phyloP scores from a whole-genome alignment of 1,140 invertebrate species.

The Drosophila nigrodunni region DNA sequence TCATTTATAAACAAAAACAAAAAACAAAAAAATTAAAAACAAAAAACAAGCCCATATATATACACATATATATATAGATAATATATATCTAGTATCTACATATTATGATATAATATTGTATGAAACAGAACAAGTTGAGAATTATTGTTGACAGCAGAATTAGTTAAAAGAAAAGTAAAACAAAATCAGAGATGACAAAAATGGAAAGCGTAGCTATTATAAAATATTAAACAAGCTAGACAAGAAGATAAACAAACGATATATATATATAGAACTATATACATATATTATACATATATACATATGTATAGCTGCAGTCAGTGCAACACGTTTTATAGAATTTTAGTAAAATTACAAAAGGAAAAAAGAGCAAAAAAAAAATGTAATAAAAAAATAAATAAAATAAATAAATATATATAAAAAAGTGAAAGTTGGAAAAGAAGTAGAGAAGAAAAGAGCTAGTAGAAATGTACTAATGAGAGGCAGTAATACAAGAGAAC shows the following conservation, averaged over 20 bases:
- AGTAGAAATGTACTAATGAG: slow-evolving; percentile 37
- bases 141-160: slow-evolving; percentile 76
- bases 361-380: slow-evolving; percentile 47
- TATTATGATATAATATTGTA: slow-evolving; percentile 42
- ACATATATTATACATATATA: slow-evolving; percentile 53
- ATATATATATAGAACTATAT: slow-evolving; percentile 45
- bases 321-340: slow-evolving; percentile 77
- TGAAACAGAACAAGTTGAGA: slow-evolving; percentile 60
- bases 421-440: slow-evolving; percentile 40
- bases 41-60: slow-evolving; percentile 63
- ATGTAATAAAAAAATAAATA: slow-evolving; percentile 46
- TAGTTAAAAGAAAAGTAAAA: slow-evolving; percentile 64
- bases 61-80: slow-evolving; percentile 47
- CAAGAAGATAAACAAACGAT: slow-evolving; percentile 53
- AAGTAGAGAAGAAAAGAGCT: too few species aligned
- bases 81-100: slow-evolving; percentile 44
- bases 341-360: slow-evolving; percentile 77
- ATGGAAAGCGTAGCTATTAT: slow-evolving; percentile 58
- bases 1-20: slow-evolving; percentile 83
- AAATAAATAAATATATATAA: slow-evolving; percentile 35
- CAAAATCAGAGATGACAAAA: slow-evolving; percentile 23
- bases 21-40: slow-evolving; percentile 50
- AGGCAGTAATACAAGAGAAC: slow-evolving; percentile 40
- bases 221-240: slow-evolving; percentile 73
- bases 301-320: slow-evolving; percentile 61